Base-by-base conservation (phyloP, 2,113 vertebrate genomes). In the Anas platyrhynchos region DNA sequence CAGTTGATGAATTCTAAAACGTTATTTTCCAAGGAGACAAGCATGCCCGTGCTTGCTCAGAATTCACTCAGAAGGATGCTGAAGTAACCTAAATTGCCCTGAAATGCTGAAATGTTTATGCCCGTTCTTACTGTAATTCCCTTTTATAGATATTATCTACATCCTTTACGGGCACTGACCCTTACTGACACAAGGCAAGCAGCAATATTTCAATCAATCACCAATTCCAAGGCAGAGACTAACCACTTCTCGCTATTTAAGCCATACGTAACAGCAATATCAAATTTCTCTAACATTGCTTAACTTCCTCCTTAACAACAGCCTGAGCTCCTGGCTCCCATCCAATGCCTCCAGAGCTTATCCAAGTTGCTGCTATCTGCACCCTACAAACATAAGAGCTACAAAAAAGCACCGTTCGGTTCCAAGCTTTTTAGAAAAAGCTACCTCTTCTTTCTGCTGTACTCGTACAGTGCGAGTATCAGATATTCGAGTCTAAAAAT, bases 271-370 rank as follows among this genome's bases (percentile, higher is more conserved):
- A 80, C 59, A 71, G 55, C 73, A 93, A 52, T 71, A 87, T 50
- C 78, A 67, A 80, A 77, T 67, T 79, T 73, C 79, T 67, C 38
- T 52, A 82, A 17, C 6, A 69, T 62, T 93, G 67, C 86, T 96
- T 78, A 78, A 92, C 87, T 96, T 97, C 95, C 95, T 95, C 95
- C 94, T 97, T 96, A 97, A 97, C 89, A 71, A 43, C 67, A 80
- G 82, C 52, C 87, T 63, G 74, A 93, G 81, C 56, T 80, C 22
- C 76, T 96, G 96, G 96, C 96, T 95, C 43, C 32, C 36, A 74
- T 91, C 95, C 96, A 95, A 73, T 10, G 22, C 20, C 67, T 89
- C 59, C 91, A 95, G 43, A 7, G 48, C 95, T 96, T 95, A 96
- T 96, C 94, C 96, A 96, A 96, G 84, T 67, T 86, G 68, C 86